Base-by-base conservation (phyloP, 1,140 invertebrate genomes). In the Hermetia illucens region DNA sequence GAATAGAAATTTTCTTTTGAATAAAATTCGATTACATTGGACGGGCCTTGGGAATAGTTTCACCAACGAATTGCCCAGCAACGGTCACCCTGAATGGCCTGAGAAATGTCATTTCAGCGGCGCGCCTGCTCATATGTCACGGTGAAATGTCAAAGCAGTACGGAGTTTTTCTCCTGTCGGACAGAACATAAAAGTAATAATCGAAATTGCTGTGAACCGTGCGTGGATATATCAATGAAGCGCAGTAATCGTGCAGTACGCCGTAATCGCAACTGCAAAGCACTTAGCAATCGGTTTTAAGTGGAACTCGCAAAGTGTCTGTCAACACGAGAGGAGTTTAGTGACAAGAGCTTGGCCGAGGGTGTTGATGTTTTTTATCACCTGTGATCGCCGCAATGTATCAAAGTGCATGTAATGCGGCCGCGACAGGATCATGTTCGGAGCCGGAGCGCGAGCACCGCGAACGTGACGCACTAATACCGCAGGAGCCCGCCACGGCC, bases 331-430 rank as follows among this genome's bases (percentile, higher is more conserved):
- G n/a, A 8, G 8, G 8, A 25, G n/a, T 8, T n/a, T 8, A 8
- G n/a, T 8, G 8, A 8, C 8, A 25, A 25, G 24, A n/a, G 24
- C 8, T n/a, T 9, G 24, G 8, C 8, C 8, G n/a, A 25, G 24
- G n/a, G 24, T 9, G n/a, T n/a, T 25, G 24, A 9, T 25, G 24
- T 25, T 9, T n/a, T 25, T 8, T 25, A n/a, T 25, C 8, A 25
- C 8, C n/a, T 25, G 24, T 8, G 24, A 25, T 25, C n/a, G 8
- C 6, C 18, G 18, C 8, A 33, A 76, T 76, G 74, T 75, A 75
- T 58, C 71, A 75, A 53, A 72, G 71, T 55, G 65, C 72, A 36
- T 75, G 74, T 55, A 72, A 72, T 44, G 72, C 70, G 38, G 66
- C 67, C 38, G 70, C 71, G 24, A 68, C 59, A 50, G 57, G 51